These are phyloP conservation scores for Synodontis membranacea DNA, from an alignment of 2,113 vertebrate genomes.

Conservation along the genomic window DNA sequence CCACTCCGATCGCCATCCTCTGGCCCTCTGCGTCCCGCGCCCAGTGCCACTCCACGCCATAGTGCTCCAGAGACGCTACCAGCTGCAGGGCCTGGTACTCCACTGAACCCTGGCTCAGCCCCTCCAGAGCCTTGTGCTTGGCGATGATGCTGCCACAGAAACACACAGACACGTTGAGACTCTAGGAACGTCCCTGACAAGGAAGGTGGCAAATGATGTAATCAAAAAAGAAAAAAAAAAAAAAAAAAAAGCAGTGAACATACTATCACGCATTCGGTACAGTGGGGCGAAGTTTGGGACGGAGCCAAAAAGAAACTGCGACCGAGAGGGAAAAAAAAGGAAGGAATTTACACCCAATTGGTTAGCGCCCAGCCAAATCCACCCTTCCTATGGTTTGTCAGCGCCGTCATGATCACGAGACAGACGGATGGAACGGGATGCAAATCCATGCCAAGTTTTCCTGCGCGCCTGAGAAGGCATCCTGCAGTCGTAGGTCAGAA, in stretches of 20 bases:
- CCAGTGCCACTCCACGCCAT: conserved; percentile 95
- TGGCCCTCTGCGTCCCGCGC: conserved; percentile 86
- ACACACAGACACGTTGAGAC: neutral
- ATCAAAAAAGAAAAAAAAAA: too few species aligned
- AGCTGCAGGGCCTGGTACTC: conserved; percentile 95
- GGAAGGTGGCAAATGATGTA: neutral
- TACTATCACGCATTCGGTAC: neutral
- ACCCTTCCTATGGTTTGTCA: neutral
- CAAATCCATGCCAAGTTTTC: neutral
- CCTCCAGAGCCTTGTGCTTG: conserved; percentile 89
- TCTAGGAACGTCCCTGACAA: neutral
- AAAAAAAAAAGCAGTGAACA: too few species aligned
- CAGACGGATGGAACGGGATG: neutral
- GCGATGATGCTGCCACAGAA: conserved; percentile 77
- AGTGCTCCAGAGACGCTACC: conserved; percentile 87
- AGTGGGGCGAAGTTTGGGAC: neutral
- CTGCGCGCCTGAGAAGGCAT: neutral
- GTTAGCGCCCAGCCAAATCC: neutral
- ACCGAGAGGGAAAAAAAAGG: neutral
- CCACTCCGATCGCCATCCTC: conserved; percentile 88
- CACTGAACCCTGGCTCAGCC: conserved; percentile 81
- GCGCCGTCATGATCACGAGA: neutral
- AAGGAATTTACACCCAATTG: neutral
- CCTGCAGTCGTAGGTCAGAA: neutral
- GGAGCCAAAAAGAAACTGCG: neutral